These are phyloP conservation scores for Drosophila ustulata DNA, from an alignment of 2,888 invertebrate species.

Conservation along the genomic window DNA sequence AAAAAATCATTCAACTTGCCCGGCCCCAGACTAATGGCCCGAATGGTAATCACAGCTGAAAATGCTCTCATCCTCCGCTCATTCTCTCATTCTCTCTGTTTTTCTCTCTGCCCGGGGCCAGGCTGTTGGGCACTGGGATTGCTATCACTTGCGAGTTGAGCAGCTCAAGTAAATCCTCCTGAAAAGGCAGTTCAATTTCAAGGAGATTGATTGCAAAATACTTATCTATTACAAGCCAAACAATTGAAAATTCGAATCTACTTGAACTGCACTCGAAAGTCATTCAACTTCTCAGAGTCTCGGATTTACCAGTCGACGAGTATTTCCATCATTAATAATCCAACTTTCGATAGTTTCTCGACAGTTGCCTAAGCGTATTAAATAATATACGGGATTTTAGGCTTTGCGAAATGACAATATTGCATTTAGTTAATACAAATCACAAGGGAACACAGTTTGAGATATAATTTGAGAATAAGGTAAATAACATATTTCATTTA, in stretches of 20 bases:
- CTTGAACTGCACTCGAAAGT: conserved; percentile 13
- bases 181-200: conserved; percentile 36
- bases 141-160: conserved; percentile 12
- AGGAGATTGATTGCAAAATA: conserved; percentile 48
- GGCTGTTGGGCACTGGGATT: conserved; percentile 23
- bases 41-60: conserved; percentile 49
- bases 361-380: neutral
- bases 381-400: too few relatives aligned
- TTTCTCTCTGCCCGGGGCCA: conserved; percentile 4
- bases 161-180: conserved; percentile 16
- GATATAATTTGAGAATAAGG: too few relatives aligned
- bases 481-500: neutral
- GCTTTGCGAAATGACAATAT: too few relatives aligned
- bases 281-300: conserved; percentile 7
- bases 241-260: conserved; percentile 33
- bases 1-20: conserved; percentile 46
- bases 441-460: too few relatives aligned
- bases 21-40: conserved; percentile 47
- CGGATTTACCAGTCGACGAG: neutral
- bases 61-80: conserved; percentile 22
- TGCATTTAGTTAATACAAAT: too few relatives aligned
- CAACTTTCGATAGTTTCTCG: neutral
- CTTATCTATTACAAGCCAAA: conserved; percentile 42
- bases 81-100: neutral
- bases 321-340: neutral